Evolutionary conservation across 2,888 invertebrate species (phyloP).

Genomic region (Ennomos fuscantarius): DNA sequence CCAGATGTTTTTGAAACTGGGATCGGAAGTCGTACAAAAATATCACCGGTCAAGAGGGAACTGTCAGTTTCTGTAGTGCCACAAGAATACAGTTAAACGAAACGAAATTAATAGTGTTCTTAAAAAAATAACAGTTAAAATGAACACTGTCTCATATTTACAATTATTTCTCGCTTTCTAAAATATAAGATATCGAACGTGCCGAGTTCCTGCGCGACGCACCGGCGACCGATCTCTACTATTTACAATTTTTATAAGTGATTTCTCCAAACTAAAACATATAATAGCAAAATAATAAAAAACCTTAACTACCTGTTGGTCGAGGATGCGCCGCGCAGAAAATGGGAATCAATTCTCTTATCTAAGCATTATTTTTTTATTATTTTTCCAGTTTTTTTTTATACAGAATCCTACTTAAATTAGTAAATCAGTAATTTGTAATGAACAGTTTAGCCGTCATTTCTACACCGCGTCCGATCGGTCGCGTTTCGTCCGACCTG

Average conservation of each 20-base stretch:
- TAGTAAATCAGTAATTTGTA: conserved; percentile 46
- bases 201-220: conserved; percentile 45
- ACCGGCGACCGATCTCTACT: conserved; percentile 27
- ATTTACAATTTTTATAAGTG: conserved; percentile 41
- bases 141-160: conserved; percentile 80
- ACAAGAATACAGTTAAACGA: conserved; percentile 54
- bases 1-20: neutral
- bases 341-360: conserved; percentile 43
- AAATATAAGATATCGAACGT: conserved; percentile 65
- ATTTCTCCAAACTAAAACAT: conserved; percentile 36
- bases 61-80: conserved; percentile 41
- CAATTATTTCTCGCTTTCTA: conserved; percentile 61
- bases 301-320: conserved; percentile 27
- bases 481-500: conserved; percentile 16
- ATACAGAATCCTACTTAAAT: conserved; percentile 50
- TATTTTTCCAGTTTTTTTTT: conserved; percentile 44
- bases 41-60: conserved; percentile 34
- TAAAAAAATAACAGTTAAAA: conserved; percentile 80
- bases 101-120: conserved; percentile 64
- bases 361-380: conserved; percentile 46
- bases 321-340: conserved; percentile 38
- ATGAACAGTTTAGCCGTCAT: conserved; percentile 41
- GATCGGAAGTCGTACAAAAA: conserved; percentile 25
- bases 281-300: conserved; percentile 38
- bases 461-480: conserved; percentile 30